Conservation (phyloP, 2,797 vertebrate species). For the Danio kyathit region DNA sequence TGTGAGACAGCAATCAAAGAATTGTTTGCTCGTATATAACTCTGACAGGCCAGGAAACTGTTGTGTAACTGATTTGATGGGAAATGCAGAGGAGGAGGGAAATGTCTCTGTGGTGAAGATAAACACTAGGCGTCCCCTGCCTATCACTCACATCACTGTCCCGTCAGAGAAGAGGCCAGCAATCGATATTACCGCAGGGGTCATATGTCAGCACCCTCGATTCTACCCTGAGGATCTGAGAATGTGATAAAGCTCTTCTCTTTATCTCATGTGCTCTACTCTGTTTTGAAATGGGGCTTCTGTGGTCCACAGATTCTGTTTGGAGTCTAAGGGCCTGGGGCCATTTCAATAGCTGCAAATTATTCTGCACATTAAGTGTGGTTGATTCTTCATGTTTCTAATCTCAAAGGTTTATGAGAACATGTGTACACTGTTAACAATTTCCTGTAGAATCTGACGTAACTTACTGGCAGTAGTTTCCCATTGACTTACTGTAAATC, state of each 20-base stretch:
- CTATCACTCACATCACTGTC: constrained; percentile 13
- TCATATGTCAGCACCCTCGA: constrained; percentile 7
- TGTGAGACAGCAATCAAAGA: background rate
- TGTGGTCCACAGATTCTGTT: background rate
- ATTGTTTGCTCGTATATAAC: background rate
- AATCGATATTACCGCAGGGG: constrained; percentile 19
- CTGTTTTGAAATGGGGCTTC: background rate
- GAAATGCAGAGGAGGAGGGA: background rate
- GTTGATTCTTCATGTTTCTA: background rate
- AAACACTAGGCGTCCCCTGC: background rate
- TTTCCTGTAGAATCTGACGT: too few species aligned
- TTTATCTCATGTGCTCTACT: background rate
- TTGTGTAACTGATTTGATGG: constrained; percentile 7
- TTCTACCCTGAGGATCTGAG: background rate
- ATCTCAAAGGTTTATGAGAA: background rate
- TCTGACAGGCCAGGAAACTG: background rate
- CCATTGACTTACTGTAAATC: too few species aligned
- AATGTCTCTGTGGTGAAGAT: constrained; percentile 29
- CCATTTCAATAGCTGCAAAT: background rate
- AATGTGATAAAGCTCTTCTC: constrained; percentile 27
- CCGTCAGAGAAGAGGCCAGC: background rate
- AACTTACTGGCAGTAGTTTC: too few species aligned
- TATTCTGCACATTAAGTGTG: background rate
- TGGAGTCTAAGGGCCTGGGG: background rate
- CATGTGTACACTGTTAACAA: too few species aligned